Conservation (phyloP, 2,113 vertebrate species). For the Grus americana region DNA sequence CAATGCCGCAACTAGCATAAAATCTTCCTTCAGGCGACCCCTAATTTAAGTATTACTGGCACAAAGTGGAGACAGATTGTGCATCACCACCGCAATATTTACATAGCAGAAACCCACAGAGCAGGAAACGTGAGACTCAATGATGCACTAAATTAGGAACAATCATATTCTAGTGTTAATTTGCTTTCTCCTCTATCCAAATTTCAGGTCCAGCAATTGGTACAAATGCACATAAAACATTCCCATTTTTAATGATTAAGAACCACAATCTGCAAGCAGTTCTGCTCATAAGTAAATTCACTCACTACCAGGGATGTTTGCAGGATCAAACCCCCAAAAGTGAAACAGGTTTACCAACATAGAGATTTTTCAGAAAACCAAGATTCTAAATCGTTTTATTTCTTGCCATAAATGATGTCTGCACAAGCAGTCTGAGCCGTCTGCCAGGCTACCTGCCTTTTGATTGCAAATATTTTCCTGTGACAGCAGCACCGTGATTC, state of each 20-base stretch:
- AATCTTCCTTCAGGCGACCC: conserved; percentile 93
- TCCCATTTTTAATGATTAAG: conserved; percentile 68
- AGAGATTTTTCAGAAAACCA: background rate
- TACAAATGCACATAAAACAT: conserved; percentile 70
- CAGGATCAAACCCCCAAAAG: background rate
- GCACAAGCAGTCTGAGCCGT: conserved; percentile 20
- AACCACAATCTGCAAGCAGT: background rate
- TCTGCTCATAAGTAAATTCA: background rate
- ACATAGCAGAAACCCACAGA: conserved; percentile 95
- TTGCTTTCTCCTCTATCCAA: conserved; percentile 81
- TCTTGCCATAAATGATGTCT: conserved; percentile 40
- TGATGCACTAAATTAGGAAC: conserved; percentile 99
- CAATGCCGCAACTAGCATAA: conserved; percentile 85
- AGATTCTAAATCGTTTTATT: conserved; percentile 49
- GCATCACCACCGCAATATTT: conserved; percentile 88
- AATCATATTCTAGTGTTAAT: conserved; percentile 94
- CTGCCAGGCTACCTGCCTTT: conserved; percentile 56
- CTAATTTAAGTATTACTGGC: conserved; percentile 95
- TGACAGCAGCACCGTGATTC: background rate
- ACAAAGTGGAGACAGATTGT: conserved; percentile 96
- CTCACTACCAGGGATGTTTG: background rate
- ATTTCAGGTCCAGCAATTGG: conserved; percentile 78
- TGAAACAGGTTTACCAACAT: background rate
- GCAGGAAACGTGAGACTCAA: conserved; percentile 93
- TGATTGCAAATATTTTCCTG: conserved; percentile 54